Evolutionary conservation across 1,140 invertebrate species (phyloP), one percentile per base, ranked within the genome.

Genomic region (Scylla paramamosain): DNA sequence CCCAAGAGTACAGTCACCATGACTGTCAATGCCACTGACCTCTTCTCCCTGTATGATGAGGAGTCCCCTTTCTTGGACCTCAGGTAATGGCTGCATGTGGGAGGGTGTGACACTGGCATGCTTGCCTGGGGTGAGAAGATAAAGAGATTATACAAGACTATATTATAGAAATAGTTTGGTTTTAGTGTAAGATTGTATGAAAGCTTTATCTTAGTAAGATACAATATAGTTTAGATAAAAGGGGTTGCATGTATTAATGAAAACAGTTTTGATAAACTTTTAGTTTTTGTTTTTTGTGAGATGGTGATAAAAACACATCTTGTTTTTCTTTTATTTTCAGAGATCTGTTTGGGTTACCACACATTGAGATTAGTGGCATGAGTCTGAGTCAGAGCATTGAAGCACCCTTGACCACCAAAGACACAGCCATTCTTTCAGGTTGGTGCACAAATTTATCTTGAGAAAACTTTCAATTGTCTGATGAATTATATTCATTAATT

Each of bases 331-430:
- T 92, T 95, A 83, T 95, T 96, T 97, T 48, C 96, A 96, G 96
- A 86, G 96, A 96, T 90, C 39, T 96, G 32, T 94, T 96, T 94
- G 96, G 97, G 16, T 97, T 99, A 96, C 98, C 98, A 28, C 97
- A 97, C 90, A 97, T 99, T 95, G 99, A 99, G 97, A 98, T 99
- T 8, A 99, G 98, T 93, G 98, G 98, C 31, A 99, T 99, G 98
- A 98, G 98, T 46, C 98, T 99, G 96, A 98, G 98, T 48, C 99
- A 99, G 96, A 99, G 99, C 0, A 98, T 99, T 87, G 99, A 99
- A 97, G 98, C 98, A 86, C 99, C 99, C 0, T 97, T 99, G 14
- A 99, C 98, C 0, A 96, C 98, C 89, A 98, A 98, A 96, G 98
- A 99, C 96, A 99, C 98, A 12, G 97, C 98, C 88, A 98, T 98